Conservation (phyloP, 1,140 invertebrate species). For the Dreissena polymorpha region DNA sequence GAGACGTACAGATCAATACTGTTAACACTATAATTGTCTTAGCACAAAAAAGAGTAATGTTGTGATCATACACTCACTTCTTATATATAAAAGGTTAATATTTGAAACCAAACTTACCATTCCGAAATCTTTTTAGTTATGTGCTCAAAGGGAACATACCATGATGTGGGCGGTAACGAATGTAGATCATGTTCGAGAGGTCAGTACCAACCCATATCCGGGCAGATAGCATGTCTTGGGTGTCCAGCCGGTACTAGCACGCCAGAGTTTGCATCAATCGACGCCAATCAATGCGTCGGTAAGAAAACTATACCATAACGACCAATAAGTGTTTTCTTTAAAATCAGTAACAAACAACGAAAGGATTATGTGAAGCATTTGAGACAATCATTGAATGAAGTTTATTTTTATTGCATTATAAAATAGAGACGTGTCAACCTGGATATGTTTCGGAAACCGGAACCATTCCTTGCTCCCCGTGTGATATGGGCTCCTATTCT, state of each 20-base stretch:
- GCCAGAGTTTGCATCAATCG: neutral
- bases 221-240: neutral
- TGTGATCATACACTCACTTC: too few species aligned
- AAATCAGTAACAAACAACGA: too few species aligned
- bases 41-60: too few species aligned
- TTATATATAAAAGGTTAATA: too few species aligned
- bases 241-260: conserved; percentile 31
- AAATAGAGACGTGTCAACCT: neutral
- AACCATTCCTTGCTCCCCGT: neutral
- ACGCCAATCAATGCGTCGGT: too few species aligned
- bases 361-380: too few species aligned
- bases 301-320: too few species aligned
- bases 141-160: conserved; percentile 13
- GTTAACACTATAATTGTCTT: too few species aligned
- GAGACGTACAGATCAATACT: too few species aligned
- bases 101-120: neutral
- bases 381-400: too few species aligned
- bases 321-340: too few species aligned
- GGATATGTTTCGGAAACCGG: conserved; percentile 5
- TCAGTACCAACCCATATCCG: conserved; percentile 4
- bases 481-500: neutral
- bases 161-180: neutral
- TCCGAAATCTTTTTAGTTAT: conserved; percentile 10
- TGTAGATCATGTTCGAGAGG: conserved; percentile 21
- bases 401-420: too few species aligned